A percentile compares a stretch with the other conserved stretches of the same genome.
Evolutionary conservation across 2,113 vertebrate species (phyloP).

Genomic region (Chamaea fasciata): DNA sequence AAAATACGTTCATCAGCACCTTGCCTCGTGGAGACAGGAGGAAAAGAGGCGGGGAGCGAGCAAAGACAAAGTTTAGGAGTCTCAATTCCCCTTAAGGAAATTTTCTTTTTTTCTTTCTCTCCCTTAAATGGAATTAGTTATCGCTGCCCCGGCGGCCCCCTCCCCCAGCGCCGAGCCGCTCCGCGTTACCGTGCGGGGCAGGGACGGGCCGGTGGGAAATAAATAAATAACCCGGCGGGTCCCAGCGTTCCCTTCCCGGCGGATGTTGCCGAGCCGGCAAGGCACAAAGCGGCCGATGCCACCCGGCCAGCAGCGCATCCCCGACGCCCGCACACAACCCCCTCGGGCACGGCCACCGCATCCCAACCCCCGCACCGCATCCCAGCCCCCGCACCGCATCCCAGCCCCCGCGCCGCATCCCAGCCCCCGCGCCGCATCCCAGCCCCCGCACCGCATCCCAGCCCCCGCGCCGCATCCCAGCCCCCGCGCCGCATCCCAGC

Average conservation of each 20-base stretch:
- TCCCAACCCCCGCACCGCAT: not conserved
- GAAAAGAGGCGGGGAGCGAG: fast-evolving
- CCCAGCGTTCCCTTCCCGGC: not conserved
- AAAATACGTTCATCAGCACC: constrained; percentile 18
- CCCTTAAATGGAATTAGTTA: too few species aligned
- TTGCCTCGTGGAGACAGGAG: not conserved
- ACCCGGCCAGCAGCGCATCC: not conserved
- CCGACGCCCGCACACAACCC: not conserved
- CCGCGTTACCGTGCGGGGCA: not conserved
- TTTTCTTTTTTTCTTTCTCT: not conserved
- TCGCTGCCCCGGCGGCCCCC: not conserved
- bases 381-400: too few species aligned
- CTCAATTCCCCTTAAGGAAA: not conserved
- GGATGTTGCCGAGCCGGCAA: not conserved
- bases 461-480: too few species aligned
- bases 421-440: not conserved
- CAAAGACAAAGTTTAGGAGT: not conserved
- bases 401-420: too few species aligned
- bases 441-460: too few species aligned
- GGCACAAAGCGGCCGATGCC: not conserved
- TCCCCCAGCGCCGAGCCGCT: not conserved
- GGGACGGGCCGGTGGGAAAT: not conserved
- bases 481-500: too few species aligned
- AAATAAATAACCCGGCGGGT: not conserved
- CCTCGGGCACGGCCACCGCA: not conserved